A percentile compares a stretch with the other conserved stretches of the same genome.
Evolutionary conservation across 2,113 vertebrate genomes (phyloP).

Genomic region (Gila orcuttii): DNA sequence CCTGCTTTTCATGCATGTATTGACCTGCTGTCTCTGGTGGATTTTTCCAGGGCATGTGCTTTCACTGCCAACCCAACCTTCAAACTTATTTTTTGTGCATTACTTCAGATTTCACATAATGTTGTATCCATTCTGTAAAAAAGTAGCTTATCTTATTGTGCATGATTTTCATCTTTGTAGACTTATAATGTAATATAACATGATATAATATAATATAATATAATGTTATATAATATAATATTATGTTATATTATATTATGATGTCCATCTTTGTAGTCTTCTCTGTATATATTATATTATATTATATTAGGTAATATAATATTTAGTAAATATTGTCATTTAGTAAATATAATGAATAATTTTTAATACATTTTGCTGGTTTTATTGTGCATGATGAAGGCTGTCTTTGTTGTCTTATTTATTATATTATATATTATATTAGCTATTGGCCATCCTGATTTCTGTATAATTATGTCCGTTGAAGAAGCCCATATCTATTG

Average conservation of each 20-base stretch:
- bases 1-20: neutral
- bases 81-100: neutral
- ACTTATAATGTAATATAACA: too few species aligned
- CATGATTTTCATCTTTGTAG: neutral
- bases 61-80: neutral
- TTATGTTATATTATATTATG: too few species aligned
- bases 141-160: neutral
- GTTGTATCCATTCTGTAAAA: neutral
- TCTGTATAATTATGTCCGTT: neutral
- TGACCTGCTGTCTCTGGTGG: neutral
- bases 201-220: neutral
- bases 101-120: neutral
- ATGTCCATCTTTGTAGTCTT: too few species aligned
- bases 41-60: neutral
- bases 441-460: neutral
- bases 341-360: neutral
- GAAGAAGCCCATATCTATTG: neutral
- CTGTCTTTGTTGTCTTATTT: neutral
- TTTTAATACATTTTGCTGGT: neutral
- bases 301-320: neutral
- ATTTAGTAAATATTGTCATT: neutral
- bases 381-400: neutral
- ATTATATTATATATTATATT: neutral
- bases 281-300: too few species aligned
- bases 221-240: neutral